Evolutionary conservation across 2,888 invertebrate species (phyloP).

Genomic region (Pediacus dermestoides): DNA sequence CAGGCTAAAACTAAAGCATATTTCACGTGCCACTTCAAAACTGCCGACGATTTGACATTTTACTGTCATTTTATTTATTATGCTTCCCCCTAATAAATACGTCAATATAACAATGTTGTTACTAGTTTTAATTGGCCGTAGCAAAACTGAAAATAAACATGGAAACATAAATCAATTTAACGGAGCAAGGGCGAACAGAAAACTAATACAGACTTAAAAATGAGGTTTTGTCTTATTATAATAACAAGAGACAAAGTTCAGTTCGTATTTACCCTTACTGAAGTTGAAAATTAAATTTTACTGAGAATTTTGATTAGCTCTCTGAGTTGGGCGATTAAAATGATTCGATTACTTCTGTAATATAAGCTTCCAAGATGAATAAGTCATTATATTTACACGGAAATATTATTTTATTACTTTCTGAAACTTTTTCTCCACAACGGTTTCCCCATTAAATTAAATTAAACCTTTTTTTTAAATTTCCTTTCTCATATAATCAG

Average conservation of each 20-base stretch:
- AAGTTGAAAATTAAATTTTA: slow-evolving; percentile 23
- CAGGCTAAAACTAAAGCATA: too few species aligned
- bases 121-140: too few species aligned
- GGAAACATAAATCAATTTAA: too few species aligned
- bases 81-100: too few species aligned
- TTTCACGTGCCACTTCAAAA: background rate
- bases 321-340: slow-evolving; percentile 19
- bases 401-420: slow-evolving; percentile 19
- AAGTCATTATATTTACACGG: slow-evolving; percentile 23
- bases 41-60: slow-evolving; percentile 3
- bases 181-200: slow-evolving; percentile 7
- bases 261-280: slow-evolving; percentile 5
- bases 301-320: slow-evolving; percentile 20
- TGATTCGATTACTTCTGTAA: slow-evolving; percentile 23
- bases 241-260: slow-evolving; percentile 8
- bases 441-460: too few species aligned
- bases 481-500: too few species aligned
- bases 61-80: slow-evolving; percentile 2
- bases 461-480: too few species aligned
- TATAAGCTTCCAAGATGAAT: slow-evolving; percentile 19
- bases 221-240: slow-evolving; percentile 10
- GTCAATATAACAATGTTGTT: too few species aligned
- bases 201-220: slow-evolving; percentile 4
- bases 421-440: too few species aligned
- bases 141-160: too few species aligned